Base-by-base conservation (phyloP, 2,888 invertebrate species). In the Halocaridina rubra region DNA sequence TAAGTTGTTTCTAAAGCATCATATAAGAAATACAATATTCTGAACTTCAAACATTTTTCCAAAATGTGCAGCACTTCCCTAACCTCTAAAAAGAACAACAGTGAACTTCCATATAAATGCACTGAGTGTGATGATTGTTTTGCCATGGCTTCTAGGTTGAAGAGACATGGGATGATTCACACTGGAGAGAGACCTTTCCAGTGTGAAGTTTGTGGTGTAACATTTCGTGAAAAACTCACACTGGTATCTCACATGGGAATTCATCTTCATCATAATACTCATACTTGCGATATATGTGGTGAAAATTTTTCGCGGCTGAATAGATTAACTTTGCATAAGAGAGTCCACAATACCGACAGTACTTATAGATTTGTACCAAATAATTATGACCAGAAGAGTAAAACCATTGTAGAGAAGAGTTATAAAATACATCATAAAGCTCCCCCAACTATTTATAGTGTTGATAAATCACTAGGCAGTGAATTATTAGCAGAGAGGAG, bases 181-280 rank as follows among this genome's bases (percentile, higher is more conserved):
- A 61, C 77, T 61, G 77, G 32, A 32, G 77, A 77, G 33, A 57
- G 77, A 16, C 61, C 77, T 30, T 77, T n/a, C 33, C 61, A 77
- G 4, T 59, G 77, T 61, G 33, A 77, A 32, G 77, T 59, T 13
- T 77, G 61, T 32, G 77, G 77, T 32, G 61, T 61, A 33, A 16
- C 33, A 7, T 77, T 77, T 27, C 77, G 59, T 19, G 77, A 77
- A 16, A 29, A 77, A 16, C 57, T 30, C 22, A 59, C 77, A 22
- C 29, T 64, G 16, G 30, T n/a, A 30, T 30, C 32, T 32, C 77
- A 77, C 13, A 77, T 61, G 33, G 30, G 59, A 10, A 27, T 59
- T 33, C 77, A 77, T 61, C 32, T 77, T 30, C 19, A 59, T 24
- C 61, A 61, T 2, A 32, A 61, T 22, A 59, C 76, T 32, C 61